Evolutionary conservation across 2,797 vertebrate genomes (phyloP).

Genomic region (Bovichtus variegatus): DNA sequence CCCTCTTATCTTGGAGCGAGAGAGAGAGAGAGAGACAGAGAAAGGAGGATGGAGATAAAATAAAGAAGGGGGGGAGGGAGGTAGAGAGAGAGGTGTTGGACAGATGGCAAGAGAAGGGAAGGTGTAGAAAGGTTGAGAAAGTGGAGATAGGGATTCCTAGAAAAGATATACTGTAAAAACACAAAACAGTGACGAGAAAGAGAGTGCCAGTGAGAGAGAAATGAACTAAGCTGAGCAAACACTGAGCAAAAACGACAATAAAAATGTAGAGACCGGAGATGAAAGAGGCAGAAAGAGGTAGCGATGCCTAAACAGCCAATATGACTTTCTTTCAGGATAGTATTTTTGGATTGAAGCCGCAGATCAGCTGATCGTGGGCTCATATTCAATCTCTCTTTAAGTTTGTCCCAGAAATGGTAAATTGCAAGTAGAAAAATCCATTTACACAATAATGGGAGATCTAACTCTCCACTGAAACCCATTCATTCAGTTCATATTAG

Average conservation of each 20-base stretch:
- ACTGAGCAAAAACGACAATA: constrained; percentile 5
- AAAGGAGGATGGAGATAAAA: constrained; percentile 13
- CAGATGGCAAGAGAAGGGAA: neutral
- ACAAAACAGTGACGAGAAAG: neutral
- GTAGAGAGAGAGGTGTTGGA: constrained; percentile 18
- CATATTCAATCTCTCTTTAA: constrained; percentile 15
- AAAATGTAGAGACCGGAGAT: constrained; percentile 1
- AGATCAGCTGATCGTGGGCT: constrained; percentile 22
- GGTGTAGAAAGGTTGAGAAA: constrained; percentile 4
- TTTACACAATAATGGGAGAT: neutral
- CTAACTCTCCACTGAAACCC: neutral
- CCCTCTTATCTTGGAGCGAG: constrained; percentile 55
- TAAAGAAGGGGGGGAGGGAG: neutral
- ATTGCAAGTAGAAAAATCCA: neutral
- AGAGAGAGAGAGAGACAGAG: constrained; percentile 16
- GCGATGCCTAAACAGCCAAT: constrained; percentile 20
- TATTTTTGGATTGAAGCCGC: constrained; percentile 40
- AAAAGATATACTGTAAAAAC: neutral
- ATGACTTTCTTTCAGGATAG: constrained; percentile 15
- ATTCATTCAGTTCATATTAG: neutral
- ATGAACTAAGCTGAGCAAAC: constrained; percentile 26
- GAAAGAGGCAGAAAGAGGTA: constrained; percentile 22
- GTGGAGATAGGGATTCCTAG: neutral
- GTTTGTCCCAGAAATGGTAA: neutral
- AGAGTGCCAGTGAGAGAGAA: neutral